Conservation (phyloP, 2,113 vertebrate species). For the Strix uralensis region DNA sequence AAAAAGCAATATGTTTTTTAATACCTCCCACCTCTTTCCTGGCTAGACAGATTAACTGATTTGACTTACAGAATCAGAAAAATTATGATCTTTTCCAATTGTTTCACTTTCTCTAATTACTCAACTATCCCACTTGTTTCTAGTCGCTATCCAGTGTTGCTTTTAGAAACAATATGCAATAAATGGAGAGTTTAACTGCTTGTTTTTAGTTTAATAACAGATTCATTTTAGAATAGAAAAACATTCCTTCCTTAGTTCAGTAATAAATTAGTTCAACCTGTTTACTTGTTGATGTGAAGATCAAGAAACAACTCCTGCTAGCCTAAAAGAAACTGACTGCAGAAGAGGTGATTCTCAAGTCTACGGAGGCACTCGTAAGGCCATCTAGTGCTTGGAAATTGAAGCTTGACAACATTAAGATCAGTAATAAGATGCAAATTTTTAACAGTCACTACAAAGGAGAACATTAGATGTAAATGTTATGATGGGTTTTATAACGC, state of each 20-base stretch:
- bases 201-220: background rate
- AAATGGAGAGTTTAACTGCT: background rate
- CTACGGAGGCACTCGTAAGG: background rate
- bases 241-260: background rate
- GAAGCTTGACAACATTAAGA: background rate
- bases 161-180: background rate
- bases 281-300: background rate
- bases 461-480: background rate
- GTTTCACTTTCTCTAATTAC: conserved; percentile 11
- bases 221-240: background rate
- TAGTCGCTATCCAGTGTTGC: background rate
- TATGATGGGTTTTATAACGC: background rate
- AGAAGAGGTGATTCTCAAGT: background rate
- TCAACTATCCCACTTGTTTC: background rate
- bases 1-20: background rate
- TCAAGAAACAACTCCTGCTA: background rate
- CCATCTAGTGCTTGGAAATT: background rate
- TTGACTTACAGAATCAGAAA: background rate
- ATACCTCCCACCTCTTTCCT: background rate
- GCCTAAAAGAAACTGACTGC: background rate
- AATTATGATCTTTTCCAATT: background rate
- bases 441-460: background rate
- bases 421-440: background rate
- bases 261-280: background rate
- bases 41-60: background rate